These are phyloP conservation scores for Ctenosaura bakeri DNA, from an alignment of 2,797 vertebrate genomes.

Conservation along the genomic window DNA sequence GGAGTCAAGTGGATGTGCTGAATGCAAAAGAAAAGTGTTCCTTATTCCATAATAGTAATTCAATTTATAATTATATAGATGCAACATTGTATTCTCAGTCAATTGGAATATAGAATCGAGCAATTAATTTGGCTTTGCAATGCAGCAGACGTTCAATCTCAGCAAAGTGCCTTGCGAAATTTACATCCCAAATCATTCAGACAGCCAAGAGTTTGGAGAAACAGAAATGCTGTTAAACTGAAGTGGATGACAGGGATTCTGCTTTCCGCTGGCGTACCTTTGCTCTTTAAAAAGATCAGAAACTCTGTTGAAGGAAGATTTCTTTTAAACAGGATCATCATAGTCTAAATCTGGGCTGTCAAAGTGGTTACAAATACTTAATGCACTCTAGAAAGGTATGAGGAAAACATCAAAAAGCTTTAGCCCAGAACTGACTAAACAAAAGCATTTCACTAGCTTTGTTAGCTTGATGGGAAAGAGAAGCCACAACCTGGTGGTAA, in stretches of 20 bases:
- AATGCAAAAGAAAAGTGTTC: constrained; percentile 71
- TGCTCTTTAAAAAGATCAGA: background rate
- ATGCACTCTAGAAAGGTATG: too few species aligned
- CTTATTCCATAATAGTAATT: constrained; percentile 77
- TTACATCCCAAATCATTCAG: constrained; percentile 28
- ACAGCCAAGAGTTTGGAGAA: constrained; percentile 6
- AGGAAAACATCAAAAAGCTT: too few species aligned
- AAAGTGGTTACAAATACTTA: too few species aligned
- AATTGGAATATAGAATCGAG: constrained; percentile 73
- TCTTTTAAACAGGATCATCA: too few species aligned
- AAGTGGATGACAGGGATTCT: background rate
- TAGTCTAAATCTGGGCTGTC: too few species aligned
- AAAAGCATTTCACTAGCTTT: background rate
- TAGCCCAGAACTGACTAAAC: background rate
- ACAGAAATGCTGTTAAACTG: background rate
- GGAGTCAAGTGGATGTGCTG: constrained; percentile 57
- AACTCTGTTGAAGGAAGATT: background rate
- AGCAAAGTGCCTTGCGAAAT: constrained; percentile 42
- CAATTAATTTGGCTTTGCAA: constrained; percentile 69
- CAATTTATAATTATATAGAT: constrained; percentile 80
- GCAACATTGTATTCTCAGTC: constrained; percentile 63
- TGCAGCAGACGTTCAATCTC: constrained; percentile 32
- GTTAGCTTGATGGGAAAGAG: background rate
- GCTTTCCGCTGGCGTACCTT: background rate
- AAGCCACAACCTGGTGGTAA: background rate